Conservation (phyloP, 2,797 vertebrate genomes). For the Poecile montanus region DNA sequence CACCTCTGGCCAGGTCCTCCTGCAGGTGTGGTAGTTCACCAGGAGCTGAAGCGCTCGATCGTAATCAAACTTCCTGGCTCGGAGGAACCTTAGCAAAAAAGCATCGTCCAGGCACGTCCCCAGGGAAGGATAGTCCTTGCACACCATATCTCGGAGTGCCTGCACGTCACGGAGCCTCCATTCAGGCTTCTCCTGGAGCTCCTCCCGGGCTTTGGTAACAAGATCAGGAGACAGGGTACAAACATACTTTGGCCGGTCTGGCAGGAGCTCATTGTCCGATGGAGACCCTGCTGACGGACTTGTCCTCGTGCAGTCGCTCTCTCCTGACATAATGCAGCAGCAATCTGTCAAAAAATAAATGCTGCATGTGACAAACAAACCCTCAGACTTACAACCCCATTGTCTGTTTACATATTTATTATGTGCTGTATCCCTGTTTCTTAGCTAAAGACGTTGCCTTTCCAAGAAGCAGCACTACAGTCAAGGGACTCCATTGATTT, state of each 20-base stretch:
- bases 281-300: slow-evolving; percentile 76
- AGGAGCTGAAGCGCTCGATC: slow-evolving; percentile 94
- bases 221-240: slow-evolving; percentile 91
- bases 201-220: slow-evolving; percentile 92
- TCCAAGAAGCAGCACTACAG: not conserved
- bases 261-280: slow-evolving; percentile 76
- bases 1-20: slow-evolving; percentile 94
- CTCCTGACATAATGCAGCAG: slow-evolving; percentile 86
- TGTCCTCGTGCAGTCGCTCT: slow-evolving; percentile 83
- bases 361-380: not conserved
- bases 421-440: not conserved
- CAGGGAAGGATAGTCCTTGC: slow-evolving; percentile 91
- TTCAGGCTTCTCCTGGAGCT: slow-evolving; percentile 97
- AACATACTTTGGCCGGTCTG: slow-evolving; percentile 83
- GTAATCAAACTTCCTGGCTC: slow-evolving; percentile 97
- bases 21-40: slow-evolving; percentile 92
- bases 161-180: slow-evolving; percentile 96
- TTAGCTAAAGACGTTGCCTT: not conserved
- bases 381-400: not conserved
- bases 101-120: slow-evolving; percentile 91
- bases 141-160: slow-evolving; percentile 95
- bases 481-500: not conserved
- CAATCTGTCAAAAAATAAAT: slow-evolving; percentile 31
- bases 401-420: not conserved
- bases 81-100: slow-evolving; percentile 94